Percentiles rank a stretch among this genome's conserved stretches.
Conservation (phyloP, 92 coral and sea anemone genomes). For the Palythoa grandis region DNA sequence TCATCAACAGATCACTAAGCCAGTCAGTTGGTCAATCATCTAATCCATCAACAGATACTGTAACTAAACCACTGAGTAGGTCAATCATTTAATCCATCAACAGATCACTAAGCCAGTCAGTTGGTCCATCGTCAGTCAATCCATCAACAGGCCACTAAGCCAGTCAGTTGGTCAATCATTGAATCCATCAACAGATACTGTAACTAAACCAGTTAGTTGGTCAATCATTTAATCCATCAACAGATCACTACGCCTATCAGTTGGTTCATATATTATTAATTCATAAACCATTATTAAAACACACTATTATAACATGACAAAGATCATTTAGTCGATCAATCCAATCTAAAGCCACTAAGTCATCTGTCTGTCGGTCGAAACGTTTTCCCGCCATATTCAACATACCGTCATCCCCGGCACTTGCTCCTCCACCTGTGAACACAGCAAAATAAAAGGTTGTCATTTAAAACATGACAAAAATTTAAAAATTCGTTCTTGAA, state of each 20-base stretch:
- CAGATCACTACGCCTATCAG: neutral
- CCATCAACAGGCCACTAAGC: neutral
- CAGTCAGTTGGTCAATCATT: neutral
- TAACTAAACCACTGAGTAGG: neutral
- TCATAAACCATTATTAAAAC: neutral
- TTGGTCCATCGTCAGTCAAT: too few relatives aligned
- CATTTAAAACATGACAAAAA: neutral
- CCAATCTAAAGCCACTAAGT: neutral
- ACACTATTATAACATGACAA: neutral
- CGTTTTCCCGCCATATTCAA: neutral
- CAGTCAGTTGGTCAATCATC: neutral
- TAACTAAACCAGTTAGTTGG: neutral
- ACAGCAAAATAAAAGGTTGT: neutral
- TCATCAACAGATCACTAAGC: neutral
- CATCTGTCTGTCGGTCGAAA: neutral
- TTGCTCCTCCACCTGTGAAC: slow-evolving; percentile 23
- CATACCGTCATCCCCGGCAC: slow-evolving; percentile 26
- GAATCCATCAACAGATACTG: neutral
- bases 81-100: neutral
- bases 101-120: neutral
- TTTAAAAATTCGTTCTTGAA: too few relatives aligned
- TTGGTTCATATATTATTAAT: neutral
- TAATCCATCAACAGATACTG: neutral
- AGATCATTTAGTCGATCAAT: neutral
- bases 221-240: too few relatives aligned